Conservation (phyloP, 2,888 invertebrate species). For the Drymonia ruficornis region DNA sequence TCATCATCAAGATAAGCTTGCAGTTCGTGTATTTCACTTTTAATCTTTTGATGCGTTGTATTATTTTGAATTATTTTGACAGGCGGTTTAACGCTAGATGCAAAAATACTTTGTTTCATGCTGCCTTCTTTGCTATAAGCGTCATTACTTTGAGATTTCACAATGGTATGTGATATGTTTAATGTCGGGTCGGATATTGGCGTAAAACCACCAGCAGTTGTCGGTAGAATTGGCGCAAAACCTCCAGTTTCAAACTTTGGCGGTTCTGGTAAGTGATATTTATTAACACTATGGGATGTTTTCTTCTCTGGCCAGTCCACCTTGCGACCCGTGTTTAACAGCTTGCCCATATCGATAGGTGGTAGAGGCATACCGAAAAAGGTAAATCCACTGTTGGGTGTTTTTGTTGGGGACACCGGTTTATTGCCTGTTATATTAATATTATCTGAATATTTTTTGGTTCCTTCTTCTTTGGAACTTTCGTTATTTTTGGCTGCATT, state of each 20-base stretch:
- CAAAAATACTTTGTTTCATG: constrained; percentile 46
- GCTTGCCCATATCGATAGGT: constrained; percentile 87
- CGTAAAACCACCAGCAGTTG: constrained; percentile 89
- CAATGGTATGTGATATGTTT: constrained; percentile 50
- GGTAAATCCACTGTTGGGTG: constrained; percentile 88
- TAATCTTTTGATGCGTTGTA: constrained; percentile 68
- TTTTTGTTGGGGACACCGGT: constrained; percentile 61
- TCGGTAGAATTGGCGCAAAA: constrained; percentile 90
- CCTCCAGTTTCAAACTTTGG: constrained; percentile 90
- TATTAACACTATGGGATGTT: constrained; percentile 61
- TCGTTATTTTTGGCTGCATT: constrained; percentile 56
- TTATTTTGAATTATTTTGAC: constrained; percentile 55
- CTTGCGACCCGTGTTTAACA: constrained; percentile 82
- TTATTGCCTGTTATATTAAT: constrained; percentile 65
- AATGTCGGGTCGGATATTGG: constrained; percentile 83
- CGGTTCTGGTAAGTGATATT: constrained; percentile 70
- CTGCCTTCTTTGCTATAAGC: constrained; percentile 52
- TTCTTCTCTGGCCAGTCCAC: constrained; percentile 75
- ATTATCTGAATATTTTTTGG: constrained; percentile 75
- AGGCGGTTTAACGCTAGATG: constrained; percentile 54
- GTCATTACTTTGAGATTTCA: constrained; percentile 41
- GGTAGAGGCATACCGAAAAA: constrained; percentile 94
- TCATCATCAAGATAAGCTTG: constrained; percentile 71
- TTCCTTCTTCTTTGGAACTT: constrained; percentile 81
- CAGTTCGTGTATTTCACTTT: constrained; percentile 76